phyloP scores from a whole-genome alignment of 2,888 invertebrate genomes.

The Priocnemis perturbator region DNA sequence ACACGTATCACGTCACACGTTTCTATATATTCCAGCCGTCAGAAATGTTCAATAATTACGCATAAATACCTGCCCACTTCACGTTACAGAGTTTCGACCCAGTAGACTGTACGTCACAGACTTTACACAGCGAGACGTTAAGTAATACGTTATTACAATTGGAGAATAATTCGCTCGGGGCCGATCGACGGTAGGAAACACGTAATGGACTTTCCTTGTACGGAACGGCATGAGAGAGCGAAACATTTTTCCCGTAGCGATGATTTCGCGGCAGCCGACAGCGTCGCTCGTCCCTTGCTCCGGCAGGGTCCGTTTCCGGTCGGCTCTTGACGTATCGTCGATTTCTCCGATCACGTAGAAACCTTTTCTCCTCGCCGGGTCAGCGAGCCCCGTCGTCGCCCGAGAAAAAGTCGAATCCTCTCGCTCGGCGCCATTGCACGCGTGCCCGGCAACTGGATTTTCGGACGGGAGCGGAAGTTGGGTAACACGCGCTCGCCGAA shows the following conservation, averaged over 20 bases:
- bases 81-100: too few relatives aligned
- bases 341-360: slow-evolving; percentile 56
- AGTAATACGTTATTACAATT: too few relatives aligned
- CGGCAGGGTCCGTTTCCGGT: slow-evolving; percentile 33
- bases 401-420: slow-evolving; percentile 1
- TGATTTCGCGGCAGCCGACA: slow-evolving; percentile 41
- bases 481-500: slow-evolving; percentile 20
- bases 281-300: slow-evolving; percentile 9
- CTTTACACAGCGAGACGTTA: too few relatives aligned
- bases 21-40: too few relatives aligned
- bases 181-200: slow-evolving; percentile 17
- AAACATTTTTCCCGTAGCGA: slow-evolving; percentile 51
- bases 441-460: too few relatives aligned
- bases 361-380: slow-evolving; percentile 2
- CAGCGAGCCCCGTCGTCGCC: too few relatives aligned
- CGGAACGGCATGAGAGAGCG: slow-evolving; percentile 22
- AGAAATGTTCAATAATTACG: too few relatives aligned
- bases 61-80: too few relatives aligned
- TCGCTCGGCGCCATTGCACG: too few relatives aligned
- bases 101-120: too few relatives aligned
- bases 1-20: too few relatives aligned
- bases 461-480: not conserved
- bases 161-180: too few relatives aligned
- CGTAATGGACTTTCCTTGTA: slow-evolving; percentile 57
- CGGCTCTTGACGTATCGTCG: slow-evolving; percentile 47